Base-by-base conservation (phyloP, 2,797 vertebrate genomes). In the Coregonus sp. region DNA sequence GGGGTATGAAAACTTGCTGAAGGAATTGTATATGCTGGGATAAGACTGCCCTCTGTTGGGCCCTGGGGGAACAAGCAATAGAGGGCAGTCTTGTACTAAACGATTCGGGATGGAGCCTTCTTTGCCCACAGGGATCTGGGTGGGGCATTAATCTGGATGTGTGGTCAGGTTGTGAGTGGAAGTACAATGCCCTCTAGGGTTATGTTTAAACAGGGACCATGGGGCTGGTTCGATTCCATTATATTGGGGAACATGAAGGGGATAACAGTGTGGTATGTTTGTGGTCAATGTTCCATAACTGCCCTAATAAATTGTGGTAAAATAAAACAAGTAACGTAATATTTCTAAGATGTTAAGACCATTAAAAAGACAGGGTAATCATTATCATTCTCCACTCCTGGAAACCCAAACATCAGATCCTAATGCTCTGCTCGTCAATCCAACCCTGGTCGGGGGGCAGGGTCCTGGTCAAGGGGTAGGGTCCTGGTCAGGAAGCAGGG, bases 41-140 rank as follows among this genome's bases (percentile, higher is more conserved):
- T 89, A 87, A 89, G 85, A 85, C 77, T 89, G 89, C 92, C 92
- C 92, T 88, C 93, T 94, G 81, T 90, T 78, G 92, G 87, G 75
- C 72, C 59, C 56, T 83, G 70, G 72, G 70, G 82, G 85, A 65
- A 78, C 89, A 84, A 90, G 87, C 87, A 72, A 29, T 47, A 47
- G 40, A 47, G 40, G 40, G 40, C 9, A 47, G 40, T 47, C 9
- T 4, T 35, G 0, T 47, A 11, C 40, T 47, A 47, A 47, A 47
- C 40, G 40, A 47, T 47, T 47, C 11, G 40, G 40, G 40, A 47
- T 56, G 54, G 18, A 56, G 54, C 54, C 18, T 56, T 16, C 16
- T n/a, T 56, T n/a, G 18, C 14, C 54, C 54, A 56, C 4, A 56
- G 54, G 16, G 56, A 59, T n/a, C 16, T 20, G 56, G 56, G 15